Conservation (phyloP, 2,113 vertebrate species). For the Fulica atra region DNA sequence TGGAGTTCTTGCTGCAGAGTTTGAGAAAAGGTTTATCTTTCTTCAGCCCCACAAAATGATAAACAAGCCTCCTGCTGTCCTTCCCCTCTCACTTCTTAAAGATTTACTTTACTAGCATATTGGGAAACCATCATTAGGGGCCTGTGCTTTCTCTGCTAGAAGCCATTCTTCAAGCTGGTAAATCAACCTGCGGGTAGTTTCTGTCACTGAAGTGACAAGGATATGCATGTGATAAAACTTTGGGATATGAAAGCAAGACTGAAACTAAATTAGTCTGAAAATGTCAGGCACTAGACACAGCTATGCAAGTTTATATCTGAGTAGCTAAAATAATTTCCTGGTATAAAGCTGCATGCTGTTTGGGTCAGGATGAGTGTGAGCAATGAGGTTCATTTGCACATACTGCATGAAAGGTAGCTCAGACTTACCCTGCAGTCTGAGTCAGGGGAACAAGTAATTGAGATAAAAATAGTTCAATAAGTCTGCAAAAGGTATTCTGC, state of each 20-base stretch:
- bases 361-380: neutral
- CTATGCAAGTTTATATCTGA: neutral
- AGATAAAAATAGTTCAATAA: slow-evolving; percentile 50
- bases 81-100: neutral
- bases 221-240: neutral
- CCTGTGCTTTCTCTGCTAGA: neutral
- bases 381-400: neutral
- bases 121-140: neutral
- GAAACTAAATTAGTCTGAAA: slow-evolving; percentile 2
- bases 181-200: slow-evolving; percentile 24
- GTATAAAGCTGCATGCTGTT: neutral
- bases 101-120: neutral
- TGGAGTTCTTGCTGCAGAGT: neutral
- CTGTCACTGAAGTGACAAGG: neutral
- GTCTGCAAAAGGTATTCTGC: slow-evolving; percentile 7
- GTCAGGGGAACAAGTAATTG: slow-evolving; percentile 39
- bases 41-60: neutral
- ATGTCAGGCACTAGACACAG: neutral
- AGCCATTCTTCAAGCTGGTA: neutral
- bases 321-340: neutral
- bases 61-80: slow-evolving; percentile 14
- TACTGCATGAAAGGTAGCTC: slow-evolving; percentile 14
- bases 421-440: slow-evolving; percentile 22
- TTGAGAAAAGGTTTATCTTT: slow-evolving; percentile 15
- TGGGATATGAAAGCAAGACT: neutral